Conservation (phyloP, 2,113 vertebrate genomes). For the Tichodroma muraria region DNA sequence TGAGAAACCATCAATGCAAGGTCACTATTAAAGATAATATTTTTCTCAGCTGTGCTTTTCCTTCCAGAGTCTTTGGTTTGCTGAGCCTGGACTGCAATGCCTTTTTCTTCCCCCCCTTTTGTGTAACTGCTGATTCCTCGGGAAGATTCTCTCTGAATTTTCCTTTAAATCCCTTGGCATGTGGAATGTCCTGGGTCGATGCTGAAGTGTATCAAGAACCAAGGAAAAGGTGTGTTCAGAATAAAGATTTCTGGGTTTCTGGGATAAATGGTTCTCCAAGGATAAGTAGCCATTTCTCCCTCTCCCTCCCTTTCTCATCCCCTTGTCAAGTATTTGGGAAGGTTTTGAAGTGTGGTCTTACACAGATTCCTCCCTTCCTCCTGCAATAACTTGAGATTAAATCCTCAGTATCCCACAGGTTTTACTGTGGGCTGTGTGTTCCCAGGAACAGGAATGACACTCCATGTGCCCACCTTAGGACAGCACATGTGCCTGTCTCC, state of each 20-base stretch:
- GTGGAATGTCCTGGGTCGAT: no score
- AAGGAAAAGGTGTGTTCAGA: background rate
- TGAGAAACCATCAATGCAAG: background rate
- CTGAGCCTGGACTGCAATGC: background rate
- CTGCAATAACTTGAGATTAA: no score
- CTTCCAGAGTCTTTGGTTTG: background rate
- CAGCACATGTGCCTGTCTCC: background rate
- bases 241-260: background rate
- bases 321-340: background rate
- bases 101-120: accelerated
- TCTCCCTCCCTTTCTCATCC: background rate
- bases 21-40: background rate
- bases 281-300: background rate
- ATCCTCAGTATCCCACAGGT: no score
- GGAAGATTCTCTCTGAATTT: background rate
- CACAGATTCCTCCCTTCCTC: accelerated
- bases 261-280: background rate
- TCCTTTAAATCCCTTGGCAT: background rate
- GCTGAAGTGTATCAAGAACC: background rate
- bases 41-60: background rate
- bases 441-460: background rate
- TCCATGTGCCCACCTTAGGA: background rate
- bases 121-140: background rate
- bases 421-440: background rate
- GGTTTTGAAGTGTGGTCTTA: background rate